Conservation (phyloP, 2,797 vertebrate species). For the Lacerta bilineata region DNA sequence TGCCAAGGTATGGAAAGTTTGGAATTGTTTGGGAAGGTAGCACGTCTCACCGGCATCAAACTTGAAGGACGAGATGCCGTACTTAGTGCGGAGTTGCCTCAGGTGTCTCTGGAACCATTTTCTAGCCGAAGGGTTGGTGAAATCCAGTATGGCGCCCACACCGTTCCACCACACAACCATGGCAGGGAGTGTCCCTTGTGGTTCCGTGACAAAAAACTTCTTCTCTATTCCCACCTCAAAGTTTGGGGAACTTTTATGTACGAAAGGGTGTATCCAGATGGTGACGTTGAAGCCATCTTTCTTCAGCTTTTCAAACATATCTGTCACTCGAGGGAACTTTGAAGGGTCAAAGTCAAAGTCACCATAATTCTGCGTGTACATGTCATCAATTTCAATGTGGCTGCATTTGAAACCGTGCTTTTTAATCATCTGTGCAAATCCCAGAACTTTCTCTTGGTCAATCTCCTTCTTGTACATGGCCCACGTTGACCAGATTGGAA, state of each 20-base stretch:
- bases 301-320: slow-evolving; percentile 90
- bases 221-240: slow-evolving; percentile 86
- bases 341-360: slow-evolving; percentile 90
- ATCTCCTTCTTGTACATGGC: slow-evolving; percentile 89
- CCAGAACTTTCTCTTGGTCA: slow-evolving; percentile 86
- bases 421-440: slow-evolving; percentile 85
- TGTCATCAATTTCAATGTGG: slow-evolving; percentile 93
- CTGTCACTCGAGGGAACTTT: slow-evolving; percentile 90
- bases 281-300: slow-evolving; percentile 88
- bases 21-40: slow-evolving; percentile 93
- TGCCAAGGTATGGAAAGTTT: slow-evolving; percentile 84
- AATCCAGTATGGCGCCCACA: slow-evolving; percentile 92
- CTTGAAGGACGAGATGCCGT: slow-evolving; percentile 91
- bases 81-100: slow-evolving; percentile 85
- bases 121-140: slow-evolving; percentile 90
- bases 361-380: slow-evolving; percentile 89
- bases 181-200: slow-evolving; percentile 85
- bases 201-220: slow-evolving; percentile 89
- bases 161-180: slow-evolving; percentile 97
- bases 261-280: slow-evolving; percentile 91
- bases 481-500: slow-evolving; percentile 95
- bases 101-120: slow-evolving; percentile 93
- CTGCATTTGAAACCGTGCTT: slow-evolving; percentile 92
- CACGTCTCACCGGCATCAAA: slow-evolving; percentile 95
- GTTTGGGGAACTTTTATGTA: slow-evolving; percentile 84